phyloP scores from a whole-genome alignment of 2,888 invertebrate species.

The Rhingia campestris region DNA sequence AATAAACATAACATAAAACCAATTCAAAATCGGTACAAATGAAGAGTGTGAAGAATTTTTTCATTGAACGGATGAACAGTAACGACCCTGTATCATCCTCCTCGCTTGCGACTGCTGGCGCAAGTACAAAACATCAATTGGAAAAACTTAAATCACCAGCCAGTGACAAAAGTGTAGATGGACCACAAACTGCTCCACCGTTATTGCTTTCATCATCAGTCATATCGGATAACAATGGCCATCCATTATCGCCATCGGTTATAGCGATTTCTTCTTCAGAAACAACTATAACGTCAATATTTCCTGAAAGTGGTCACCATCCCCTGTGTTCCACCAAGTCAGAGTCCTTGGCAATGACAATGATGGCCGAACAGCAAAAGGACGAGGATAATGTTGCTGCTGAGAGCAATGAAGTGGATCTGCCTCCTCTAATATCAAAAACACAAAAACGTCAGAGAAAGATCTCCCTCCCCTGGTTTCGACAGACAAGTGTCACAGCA shows the following conservation, averaged over 20 bases:
- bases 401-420: slow-evolving; percentile 51
- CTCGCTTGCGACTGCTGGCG: slow-evolving; percentile 32
- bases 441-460: slow-evolving; percentile 90
- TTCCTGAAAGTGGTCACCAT: slow-evolving; percentile 67
- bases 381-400: slow-evolving; percentile 47
- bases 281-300: slow-evolving; percentile 66
- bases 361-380: slow-evolving; percentile 60
- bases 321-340: slow-evolving; percentile 72
- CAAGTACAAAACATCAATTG: slow-evolving; percentile 72
- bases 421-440: slow-evolving; percentile 79
- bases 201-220: slow-evolving; percentile 52
- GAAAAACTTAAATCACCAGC: slow-evolving; percentile 60
- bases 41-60: slow-evolving; percentile 82
- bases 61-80: slow-evolving; percentile 81
- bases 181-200: slow-evolving; percentile 68
- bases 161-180: slow-evolving; percentile 53
- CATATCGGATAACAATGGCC: slow-evolving; percentile 64
- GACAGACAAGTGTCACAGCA: slow-evolving; percentile 90
- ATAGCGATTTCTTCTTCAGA: slow-evolving; percentile 62
- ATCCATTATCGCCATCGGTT: slow-evolving; percentile 66
- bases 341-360: slow-evolving; percentile 68
- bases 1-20: neutral
- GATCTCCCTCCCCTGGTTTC: slow-evolving; percentile 95
- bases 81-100: slow-evolving; percentile 77
- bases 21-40: slow-evolving; percentile 75